Base-by-base conservation (phyloP, 2,797 vertebrate genomes). In the Neoniphon sammara region DNA sequence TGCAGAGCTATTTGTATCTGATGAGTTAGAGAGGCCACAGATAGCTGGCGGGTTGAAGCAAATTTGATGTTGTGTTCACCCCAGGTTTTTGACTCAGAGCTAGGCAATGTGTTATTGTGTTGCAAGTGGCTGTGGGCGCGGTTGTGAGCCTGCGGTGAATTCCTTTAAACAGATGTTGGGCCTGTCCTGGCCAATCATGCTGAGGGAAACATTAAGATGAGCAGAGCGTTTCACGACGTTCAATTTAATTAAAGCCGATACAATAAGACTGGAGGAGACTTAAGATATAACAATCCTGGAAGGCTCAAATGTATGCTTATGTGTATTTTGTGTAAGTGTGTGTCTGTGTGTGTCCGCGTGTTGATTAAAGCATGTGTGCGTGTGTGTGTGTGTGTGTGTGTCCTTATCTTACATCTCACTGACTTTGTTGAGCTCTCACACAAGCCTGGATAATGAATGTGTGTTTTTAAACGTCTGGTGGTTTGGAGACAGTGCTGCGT, bases 231-330 rank as follows among this genome's bases (percentile, higher is more conserved):
- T 84, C 54, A 73, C 52, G 85, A 92, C 88, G 90, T 91, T 92
- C 67, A 77, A 87, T 89, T 91, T 91, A 92, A 94, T 91, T 92
- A 90, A 86, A 91, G 68, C 6, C 2, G 90, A 93, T 92, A 80
- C 88, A 88, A 89, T 70, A 81, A 59, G 84, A 86, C 84, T 89
- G 84, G 78, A 80, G 84, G 86, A 88, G 77, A 88, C 85, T 68
- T 54, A 66, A 87, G 87, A 91, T 84, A 39, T 81, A 87, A 87
- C 61, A 31, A 57, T 62, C 80, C 85, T 79, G 56, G 77, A 91
- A 89, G 84, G 84, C 80, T 78, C 12, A 23, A 79, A 83, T 52
- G 64, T 55, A 70, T 58, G 55, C 2, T 12, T 44, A 27, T 59
- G 20, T 56, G 60, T 44, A 8, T 31, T 31, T 31, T 12, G 50